Base-by-base conservation (phyloP, 2,797 vertebrate genomes). In the Protonibea diacanthus region DNA sequence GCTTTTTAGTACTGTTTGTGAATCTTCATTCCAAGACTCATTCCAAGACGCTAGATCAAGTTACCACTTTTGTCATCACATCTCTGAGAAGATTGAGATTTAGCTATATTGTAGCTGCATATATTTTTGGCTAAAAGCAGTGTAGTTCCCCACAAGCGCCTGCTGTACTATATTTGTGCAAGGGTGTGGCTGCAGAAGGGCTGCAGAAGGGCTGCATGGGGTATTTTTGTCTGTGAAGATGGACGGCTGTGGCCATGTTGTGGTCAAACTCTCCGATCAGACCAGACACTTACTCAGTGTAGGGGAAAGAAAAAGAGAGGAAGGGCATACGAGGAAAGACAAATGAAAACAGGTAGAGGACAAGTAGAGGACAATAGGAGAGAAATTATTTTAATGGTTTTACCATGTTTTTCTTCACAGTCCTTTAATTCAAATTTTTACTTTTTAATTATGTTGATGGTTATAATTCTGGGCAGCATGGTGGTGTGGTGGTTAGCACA, bases 211-310 rank as follows among this genome's bases (percentile, higher is more conserved):
- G 42, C 65, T 71, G 64, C 76, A 67, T 69, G 75, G 76, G 83
- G 71, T 92, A 91, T 92, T 93, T 90, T 53, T 53, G 85, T 82
- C 80, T 45, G 51, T 70, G 62, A 88, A 58, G 81, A 87, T 86
- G 87, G 75, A 68, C 74, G 2, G 42, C 73, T 79, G 82, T 74
- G 84, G 57, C 81, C 60, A 64, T 88, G 76, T 89, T 81, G 78
- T 84, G 87, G 82, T 88, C 67, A 61, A 61, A 79, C 60, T 81
- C 73, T 61, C 29, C 6, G 6, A 68, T 85, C 20, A n/a, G 48
- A 86, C 59, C 71, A 81, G 87, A 82, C 80, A 65, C 55, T 78
- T 85, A 53, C 47, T 60, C 47, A 55, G 52, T 81, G 52, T 7
- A 67, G 47, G 67, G 51, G 65, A 66, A 13, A 65, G 27, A 33